phyloP scores from a whole-genome alignment of 1,140 invertebrate genomes.

The Drosophila prosaltans region DNA sequence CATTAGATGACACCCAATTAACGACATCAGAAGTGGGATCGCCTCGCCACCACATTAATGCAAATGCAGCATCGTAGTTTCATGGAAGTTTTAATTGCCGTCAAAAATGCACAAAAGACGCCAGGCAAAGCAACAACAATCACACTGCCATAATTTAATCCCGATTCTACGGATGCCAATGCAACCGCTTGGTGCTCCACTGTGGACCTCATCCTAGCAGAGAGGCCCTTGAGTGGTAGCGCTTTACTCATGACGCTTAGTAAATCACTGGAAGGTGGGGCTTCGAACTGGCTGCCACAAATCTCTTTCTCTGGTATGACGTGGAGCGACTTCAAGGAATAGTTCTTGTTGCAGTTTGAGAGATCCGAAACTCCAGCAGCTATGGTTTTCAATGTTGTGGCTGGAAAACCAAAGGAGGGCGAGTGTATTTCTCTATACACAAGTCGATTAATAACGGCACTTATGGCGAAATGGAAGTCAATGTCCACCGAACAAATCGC shows the following conservation, averaged over 20 bases:
- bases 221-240: constrained; percentile 21
- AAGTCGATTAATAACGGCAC: constrained; percentile 18
- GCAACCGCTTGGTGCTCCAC: constrained; percentile 21
- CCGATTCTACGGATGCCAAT: background rate
- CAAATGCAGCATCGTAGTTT: constrained; percentile 21
- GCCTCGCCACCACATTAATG: constrained; percentile 5
- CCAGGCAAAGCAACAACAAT: background rate
- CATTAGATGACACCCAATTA: too few species aligned
- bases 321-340: constrained; percentile 13
- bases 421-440: constrained; percentile 22
- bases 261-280: constrained; percentile 8
- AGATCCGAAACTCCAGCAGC: background rate
- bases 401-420: constrained; percentile 5
- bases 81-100: constrained; percentile 5
- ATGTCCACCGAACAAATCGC: constrained; percentile 12
- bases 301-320: constrained; percentile 13
- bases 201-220: constrained; percentile 16
- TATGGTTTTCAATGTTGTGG: constrained; percentile 15
- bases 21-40: constrained; percentile 32
- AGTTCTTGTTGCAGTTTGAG: constrained; percentile 15
- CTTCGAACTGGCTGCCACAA: constrained; percentile 12
- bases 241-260: constrained; percentile 21
- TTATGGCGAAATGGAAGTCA: constrained; percentile 23
- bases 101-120: constrained; percentile 8
- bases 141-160: constrained; percentile 16